These are phyloP conservation scores for Panagrolaimus sp. DNA, from an alignment of 1,140 invertebrate species.

Conservation along the genomic window DNA sequence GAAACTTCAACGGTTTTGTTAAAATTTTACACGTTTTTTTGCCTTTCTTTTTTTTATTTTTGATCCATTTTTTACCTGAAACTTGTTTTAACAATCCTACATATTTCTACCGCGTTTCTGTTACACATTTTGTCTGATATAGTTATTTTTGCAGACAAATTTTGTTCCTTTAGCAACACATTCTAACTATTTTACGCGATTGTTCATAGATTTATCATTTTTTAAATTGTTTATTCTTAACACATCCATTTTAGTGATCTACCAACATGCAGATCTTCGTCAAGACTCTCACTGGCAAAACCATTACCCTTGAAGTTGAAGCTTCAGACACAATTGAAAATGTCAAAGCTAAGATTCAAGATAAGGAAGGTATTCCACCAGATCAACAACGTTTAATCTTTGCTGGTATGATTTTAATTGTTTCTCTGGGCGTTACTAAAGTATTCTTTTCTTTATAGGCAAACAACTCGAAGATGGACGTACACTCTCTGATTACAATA, in stretches of 20 bases:
- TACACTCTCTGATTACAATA: slow-evolving; percentile 70
- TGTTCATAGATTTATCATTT: too few species aligned
- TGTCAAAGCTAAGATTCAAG: slow-evolving; percentile 65
- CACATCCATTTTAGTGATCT: background rate
- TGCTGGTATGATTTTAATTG: slow-evolving; percentile 60
- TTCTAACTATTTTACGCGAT: too few species aligned
- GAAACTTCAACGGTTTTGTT: too few species aligned
- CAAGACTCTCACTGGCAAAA: slow-evolving; percentile 63
- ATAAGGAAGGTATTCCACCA: slow-evolving; percentile 65
- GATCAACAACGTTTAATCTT: slow-evolving; percentile 65
- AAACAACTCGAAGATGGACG: slow-evolving; percentile 68
- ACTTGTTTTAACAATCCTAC: too few species aligned
- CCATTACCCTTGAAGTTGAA: slow-evolving; percentile 62
- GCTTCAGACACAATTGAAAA: slow-evolving; percentile 64
- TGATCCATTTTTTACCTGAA: too few species aligned
- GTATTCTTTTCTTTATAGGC: slow-evolving; percentile 71
- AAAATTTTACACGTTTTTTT: too few species aligned
- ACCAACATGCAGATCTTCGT: slow-evolving; percentile 62
- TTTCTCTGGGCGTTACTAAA: background rate
- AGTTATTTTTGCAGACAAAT: too few species aligned
- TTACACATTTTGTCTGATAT: too few species aligned
- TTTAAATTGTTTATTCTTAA: too few species aligned
- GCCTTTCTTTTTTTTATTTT: too few species aligned
- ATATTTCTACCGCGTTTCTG: too few species aligned
- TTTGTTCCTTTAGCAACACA: too few species aligned